A percentile compares a stretch with the other conserved stretches of the same genome.
These are phyloP conservation scores for Aurelia aurita DNA, from an alignment of 30 jellyfish, hydroid and myxozoan genomes.

Conservation along the genomic window DNA sequence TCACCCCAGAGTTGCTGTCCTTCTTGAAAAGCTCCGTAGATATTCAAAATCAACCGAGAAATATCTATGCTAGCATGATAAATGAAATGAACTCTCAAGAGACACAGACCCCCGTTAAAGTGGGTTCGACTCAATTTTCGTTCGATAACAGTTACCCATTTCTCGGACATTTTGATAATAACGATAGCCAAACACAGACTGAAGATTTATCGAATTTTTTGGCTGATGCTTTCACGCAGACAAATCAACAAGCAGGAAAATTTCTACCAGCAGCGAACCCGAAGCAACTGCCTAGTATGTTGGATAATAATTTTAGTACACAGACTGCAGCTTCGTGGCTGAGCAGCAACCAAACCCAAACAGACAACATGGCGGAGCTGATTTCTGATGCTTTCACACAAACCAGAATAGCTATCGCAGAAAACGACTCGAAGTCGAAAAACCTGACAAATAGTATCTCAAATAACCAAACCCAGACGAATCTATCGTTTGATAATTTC, in stretches of 20 bases:
- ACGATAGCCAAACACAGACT: slow-evolving; percentile 50
- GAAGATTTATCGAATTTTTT: slow-evolving; percentile 31
- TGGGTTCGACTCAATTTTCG: slow-evolving; percentile 9
- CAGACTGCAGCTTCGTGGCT: slow-evolving; percentile 15
- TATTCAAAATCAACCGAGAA: not conserved
- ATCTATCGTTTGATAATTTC: slow-evolving; percentile 58
- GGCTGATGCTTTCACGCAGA: slow-evolving; percentile 71
- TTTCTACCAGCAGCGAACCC: not conserved
- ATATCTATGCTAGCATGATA: not conserved
- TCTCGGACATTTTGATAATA: slow-evolving; percentile 27
- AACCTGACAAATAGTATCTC: slow-evolving; percentile 25
- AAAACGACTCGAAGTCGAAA: slow-evolving; percentile 28
- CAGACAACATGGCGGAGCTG: slow-evolving; percentile 28
- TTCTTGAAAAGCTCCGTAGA: slow-evolving; percentile 22
- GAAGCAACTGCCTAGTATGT: not conserved
- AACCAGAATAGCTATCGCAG: slow-evolving; percentile 22
- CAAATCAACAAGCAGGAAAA: slow-evolving; percentile 31
- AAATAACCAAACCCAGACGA: slow-evolving; percentile 67
- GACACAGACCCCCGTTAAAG: slow-evolving; percentile 38
- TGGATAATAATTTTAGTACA: not conserved
- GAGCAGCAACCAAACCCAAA: slow-evolving; percentile 43
- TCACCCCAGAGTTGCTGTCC: slow-evolving; percentile 42
- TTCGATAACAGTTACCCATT: slow-evolving; percentile 17
- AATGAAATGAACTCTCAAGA: slow-evolving; percentile 40
- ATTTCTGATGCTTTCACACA: slow-evolving; percentile 61